Evolutionary conservation across 2,797 vertebrate genomes (phyloP).

Genomic region (Hypotaenidia okinawae): DNA sequence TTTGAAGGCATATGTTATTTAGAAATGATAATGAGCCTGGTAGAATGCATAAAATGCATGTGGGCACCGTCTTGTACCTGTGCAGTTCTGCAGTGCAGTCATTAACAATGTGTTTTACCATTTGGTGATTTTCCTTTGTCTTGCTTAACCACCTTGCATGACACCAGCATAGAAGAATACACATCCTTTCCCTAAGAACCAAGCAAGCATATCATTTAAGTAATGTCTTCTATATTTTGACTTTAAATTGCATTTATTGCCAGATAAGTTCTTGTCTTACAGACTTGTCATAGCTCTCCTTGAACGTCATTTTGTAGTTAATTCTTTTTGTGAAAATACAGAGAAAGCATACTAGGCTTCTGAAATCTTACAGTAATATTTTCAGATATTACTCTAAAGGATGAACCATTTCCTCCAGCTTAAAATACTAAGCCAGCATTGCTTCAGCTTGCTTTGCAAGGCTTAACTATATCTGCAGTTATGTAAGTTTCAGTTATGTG

Average conservation of each 20-base stretch:
- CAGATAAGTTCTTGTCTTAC: background rate
- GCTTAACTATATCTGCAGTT: slow-evolving; percentile 61
- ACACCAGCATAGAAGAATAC: background rate
- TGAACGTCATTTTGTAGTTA: background rate
- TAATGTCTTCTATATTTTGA: background rate
- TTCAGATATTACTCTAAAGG: slow-evolving; percentile 41
- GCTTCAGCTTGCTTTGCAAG: slow-evolving; percentile 66
- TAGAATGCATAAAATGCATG: background rate
- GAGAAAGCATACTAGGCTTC: background rate
- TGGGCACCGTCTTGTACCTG: background rate
- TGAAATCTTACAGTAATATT: slow-evolving; percentile 33
- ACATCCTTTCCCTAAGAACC: background rate
- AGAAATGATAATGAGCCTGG: background rate
- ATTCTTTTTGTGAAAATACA: background rate
- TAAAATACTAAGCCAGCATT: slow-evolving; percentile 55
- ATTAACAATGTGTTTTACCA: background rate
- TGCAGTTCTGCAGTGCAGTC: background rate
- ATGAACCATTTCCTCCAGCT: slow-evolving; percentile 48
- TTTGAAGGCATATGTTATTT: background rate
- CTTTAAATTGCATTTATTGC: slow-evolving; percentile 18
- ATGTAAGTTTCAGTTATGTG: slow-evolving; percentile 64
- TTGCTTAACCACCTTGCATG: slow-evolving; percentile 3
- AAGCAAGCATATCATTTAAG: background rate
- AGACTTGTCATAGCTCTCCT: background rate
- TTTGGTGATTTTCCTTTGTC: background rate